phyloP scores from a whole-genome alignment of 2,797 vertebrate species.

The Anniella stebbinsi region DNA sequence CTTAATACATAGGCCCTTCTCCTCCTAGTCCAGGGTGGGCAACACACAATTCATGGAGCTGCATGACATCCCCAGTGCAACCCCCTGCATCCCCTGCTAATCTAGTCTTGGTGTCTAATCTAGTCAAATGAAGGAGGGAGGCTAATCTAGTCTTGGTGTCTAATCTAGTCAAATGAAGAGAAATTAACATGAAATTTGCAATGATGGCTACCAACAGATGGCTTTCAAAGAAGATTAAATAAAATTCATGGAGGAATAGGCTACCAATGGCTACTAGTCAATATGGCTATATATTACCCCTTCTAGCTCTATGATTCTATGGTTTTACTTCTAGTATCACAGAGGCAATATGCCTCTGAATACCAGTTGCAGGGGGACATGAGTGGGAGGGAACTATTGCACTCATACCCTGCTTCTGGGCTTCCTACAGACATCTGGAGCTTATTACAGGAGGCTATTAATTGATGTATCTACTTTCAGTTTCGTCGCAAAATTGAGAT shows the following conservation, averaged over 20 bases:
- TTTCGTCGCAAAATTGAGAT: no score
- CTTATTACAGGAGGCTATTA: no score
- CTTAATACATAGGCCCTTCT: neutral
- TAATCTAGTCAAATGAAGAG: neutral
- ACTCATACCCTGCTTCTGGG: neutral
- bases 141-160: no score
- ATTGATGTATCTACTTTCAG: no score
- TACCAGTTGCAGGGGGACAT: neutral
- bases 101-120: no score
- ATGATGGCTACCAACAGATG: neutral
- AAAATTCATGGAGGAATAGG: neutral
- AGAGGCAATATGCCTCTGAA: neutral
- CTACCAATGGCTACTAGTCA: neutral
- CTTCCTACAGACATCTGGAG: neutral
- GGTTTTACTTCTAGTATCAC: neutral
- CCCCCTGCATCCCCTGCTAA: no score
- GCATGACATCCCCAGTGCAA: no score
- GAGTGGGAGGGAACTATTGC: neutral
- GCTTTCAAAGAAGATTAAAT: neutral
- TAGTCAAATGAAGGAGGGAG: no score
- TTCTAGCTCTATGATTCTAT: no score
- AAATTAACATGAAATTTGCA: neutral
- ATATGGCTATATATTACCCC: no score
- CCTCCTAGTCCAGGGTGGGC: no score
- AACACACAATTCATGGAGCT: no score